These are phyloP conservation scores for Psittacula derbiana DNA, from an alignment of 2,797 vertebrate species.

Conservation along the genomic window DNA sequence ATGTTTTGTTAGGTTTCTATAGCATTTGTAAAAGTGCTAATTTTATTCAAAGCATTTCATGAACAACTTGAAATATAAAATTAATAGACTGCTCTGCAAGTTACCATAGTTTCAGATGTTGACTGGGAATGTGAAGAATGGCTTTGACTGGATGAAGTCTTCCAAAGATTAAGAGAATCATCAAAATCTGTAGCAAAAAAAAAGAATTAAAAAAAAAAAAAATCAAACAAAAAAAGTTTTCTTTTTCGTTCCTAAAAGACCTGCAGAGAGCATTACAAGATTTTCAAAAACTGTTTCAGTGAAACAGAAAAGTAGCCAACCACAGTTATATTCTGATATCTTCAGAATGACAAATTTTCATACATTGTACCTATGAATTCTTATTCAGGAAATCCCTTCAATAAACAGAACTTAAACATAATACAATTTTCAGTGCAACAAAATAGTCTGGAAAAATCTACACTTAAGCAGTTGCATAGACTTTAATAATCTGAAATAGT, in stretches of 20 bases:
- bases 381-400: background rate
- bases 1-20: background rate
- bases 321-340: background rate
- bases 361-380: background rate
- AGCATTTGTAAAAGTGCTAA: background rate
- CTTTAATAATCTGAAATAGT: background rate
- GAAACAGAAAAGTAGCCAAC: background rate
- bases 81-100: background rate
- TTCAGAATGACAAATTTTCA: background rate
- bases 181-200: constrained; percentile 79
- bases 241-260: background rate
- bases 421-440: background rate
- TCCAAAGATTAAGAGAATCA: constrained; percentile 86
- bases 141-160: constrained; percentile 71
- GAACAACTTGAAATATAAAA: background rate
- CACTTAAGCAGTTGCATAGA: background rate
- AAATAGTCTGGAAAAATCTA: background rate
- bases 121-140: constrained; percentile 84
- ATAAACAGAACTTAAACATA: background rate
- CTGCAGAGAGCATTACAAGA: background rate
- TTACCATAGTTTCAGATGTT: constrained; percentile 92
- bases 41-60: background rate
- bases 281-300: background rate
- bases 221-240: background rate
- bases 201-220: background rate